Conservation (phyloP, 2,888 invertebrate genomes). For the Anthophora plumipes region DNA sequence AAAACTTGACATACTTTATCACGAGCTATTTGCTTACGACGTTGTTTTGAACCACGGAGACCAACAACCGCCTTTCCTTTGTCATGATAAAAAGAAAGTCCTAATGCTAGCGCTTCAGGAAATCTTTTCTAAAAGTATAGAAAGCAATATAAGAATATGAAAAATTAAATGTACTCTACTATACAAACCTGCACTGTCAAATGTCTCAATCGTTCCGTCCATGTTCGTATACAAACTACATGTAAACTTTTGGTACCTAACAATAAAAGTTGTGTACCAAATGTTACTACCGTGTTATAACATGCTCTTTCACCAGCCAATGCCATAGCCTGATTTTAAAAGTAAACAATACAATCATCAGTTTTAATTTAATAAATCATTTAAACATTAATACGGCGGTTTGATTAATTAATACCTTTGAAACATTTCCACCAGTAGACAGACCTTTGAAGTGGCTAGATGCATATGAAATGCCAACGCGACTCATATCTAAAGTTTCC, state of each 20-base stretch:
- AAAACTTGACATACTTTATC: conserved; percentile 83
- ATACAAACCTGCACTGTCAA: conserved; percentile 86
- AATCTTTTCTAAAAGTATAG: conserved; percentile 84
- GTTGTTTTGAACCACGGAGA: conserved; percentile 85
- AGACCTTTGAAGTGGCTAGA: conserved; percentile 95
- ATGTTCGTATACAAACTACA: conserved; percentile 86
- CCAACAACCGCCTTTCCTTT: conserved; percentile 88
- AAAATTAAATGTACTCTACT: neutral
- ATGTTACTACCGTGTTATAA: conserved; percentile 90
- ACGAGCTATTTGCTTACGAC: conserved; percentile 83
- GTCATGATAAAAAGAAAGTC: conserved; percentile 87
- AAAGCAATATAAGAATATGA: conserved; percentile 7
- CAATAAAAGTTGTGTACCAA: conserved; percentile 89
- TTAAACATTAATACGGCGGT: neutral
- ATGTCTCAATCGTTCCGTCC: conserved; percentile 89
- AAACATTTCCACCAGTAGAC: conserved; percentile 97
- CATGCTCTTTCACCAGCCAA: conserved; percentile 91
- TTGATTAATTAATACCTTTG: conserved; percentile 81
- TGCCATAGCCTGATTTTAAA: conserved; percentile 87
- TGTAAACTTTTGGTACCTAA: conserved; percentile 89
- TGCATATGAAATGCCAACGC: conserved; percentile 93
- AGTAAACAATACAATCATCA: conserved; percentile 7
- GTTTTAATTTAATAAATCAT: conserved; percentile 9
- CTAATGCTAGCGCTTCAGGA: conserved; percentile 87
- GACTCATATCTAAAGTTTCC: conserved; percentile 92